Percentiles rank a stretch among this genome's conserved stretches.
phyloP scores from a whole-genome alignment of 2,888 invertebrate genomes.

The Acanthosoma haemorrhoidale region DNA sequence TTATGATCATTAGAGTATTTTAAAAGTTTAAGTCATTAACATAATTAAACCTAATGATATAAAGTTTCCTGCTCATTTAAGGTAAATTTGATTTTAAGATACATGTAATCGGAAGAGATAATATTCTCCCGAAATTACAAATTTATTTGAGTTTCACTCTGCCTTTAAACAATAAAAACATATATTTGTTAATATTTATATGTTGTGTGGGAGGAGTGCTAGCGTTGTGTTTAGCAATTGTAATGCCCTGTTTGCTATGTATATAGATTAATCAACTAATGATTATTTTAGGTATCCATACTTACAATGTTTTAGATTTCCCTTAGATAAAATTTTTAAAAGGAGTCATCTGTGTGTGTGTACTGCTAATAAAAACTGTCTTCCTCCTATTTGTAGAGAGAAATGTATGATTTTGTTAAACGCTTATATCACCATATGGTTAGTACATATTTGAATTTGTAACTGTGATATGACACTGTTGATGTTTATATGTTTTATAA shows the following conservation, averaged over 20 bases:
- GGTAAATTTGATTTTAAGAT: no score
- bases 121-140: no score
- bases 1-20: no score
- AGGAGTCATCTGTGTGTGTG: neutral
- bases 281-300: neutral
- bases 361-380: conserved; percentile 4
- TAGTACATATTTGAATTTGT: conserved; percentile 14
- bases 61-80: no score
- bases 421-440: conserved; percentile 2
- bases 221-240: no score
- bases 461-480: conserved; percentile 36
- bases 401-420: neutral
- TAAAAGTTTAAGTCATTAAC: no score
- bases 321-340: neutral
- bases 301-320: neutral
- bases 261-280: neutral
- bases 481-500: conserved; percentile 37
- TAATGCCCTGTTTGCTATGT: neutral
- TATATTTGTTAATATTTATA: no score
- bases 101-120: no score
- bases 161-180: no score
- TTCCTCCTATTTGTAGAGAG: conserved; percentile 2
- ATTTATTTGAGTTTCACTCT: no score
- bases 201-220: no score
- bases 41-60: no score